phyloP scores from a whole-genome alignment of 2,113 vertebrate species.

The Sceloporus undulatus region DNA sequence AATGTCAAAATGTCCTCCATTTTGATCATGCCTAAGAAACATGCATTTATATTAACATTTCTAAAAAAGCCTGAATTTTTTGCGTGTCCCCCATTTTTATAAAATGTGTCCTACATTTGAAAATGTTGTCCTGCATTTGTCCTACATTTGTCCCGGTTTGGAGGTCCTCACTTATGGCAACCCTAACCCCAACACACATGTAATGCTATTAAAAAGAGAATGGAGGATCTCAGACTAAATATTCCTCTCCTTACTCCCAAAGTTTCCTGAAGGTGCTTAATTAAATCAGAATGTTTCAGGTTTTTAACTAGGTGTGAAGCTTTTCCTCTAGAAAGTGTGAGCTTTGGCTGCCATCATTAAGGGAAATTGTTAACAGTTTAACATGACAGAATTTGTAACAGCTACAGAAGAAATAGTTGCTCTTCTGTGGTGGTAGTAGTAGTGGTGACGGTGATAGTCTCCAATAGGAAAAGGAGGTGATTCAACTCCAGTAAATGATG shows the following conservation, averaged over 20 bases:
- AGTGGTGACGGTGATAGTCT: no score
- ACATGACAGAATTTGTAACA: conserved; percentile 30
- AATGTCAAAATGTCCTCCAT: no score
- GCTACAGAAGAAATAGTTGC: conserved; percentile 21
- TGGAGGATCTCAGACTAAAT: background rate
- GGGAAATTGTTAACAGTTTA: conserved; percentile 40
- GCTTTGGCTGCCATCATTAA: conserved; percentile 48
- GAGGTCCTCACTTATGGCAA: no score
- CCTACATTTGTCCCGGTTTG: no score
- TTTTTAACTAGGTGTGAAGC: conserved; percentile 59
- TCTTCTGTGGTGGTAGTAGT: conserved; percentile 22
- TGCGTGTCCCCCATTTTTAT: no score
- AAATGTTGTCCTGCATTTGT: no score
- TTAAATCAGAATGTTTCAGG: conserved; percentile 53
- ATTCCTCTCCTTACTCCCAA: background rate
- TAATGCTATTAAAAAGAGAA: background rate
- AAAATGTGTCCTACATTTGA: no score
- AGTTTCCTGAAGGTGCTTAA: conserved; percentile 39
- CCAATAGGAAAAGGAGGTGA: background rate
- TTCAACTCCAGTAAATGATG: conserved; percentile 20
- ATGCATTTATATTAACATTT: no score
- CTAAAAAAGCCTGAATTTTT: no score
- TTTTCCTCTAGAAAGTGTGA: conserved; percentile 52
- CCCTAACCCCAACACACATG: background rate
- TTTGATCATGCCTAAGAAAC: no score